Base-by-base conservation (phyloP, 2,113 vertebrate species). In the Rhombomys opimus region DNA sequence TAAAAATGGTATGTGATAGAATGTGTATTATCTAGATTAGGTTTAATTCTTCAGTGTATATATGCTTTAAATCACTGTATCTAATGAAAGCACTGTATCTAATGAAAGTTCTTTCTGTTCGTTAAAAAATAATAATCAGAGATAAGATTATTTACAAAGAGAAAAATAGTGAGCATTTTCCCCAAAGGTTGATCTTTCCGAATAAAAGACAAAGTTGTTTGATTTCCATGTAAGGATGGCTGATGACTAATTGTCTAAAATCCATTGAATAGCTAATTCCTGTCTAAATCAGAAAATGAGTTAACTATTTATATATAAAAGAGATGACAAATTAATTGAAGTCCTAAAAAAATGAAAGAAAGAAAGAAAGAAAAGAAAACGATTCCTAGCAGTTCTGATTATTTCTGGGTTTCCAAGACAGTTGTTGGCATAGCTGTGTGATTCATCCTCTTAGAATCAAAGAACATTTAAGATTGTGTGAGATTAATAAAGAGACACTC, bases 391-490 rank as follows among this genome's bases (percentile, higher is more conserved):
- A 0, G 17, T 90, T 93, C 54, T 87, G 23, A 38, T 85, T 90
- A 50, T 88, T 80, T 96, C 41, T 86, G 23, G 52, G 30, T 88
- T 95, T 88, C 61, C 20, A 78, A 78, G 73, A 72, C 27, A 91
- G 38, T 80, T 87, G 41, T 11, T 85, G 8, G 67, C 1, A 91
- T 25, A 32, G 2, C 5, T 50, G 57, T 57, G 12, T 46, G 87
- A 90, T 80, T 87, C 93, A 92, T 81, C 41, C 20, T 88, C 81
- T 92, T 81, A 93, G 87, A 63, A 54, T 76, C 92, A 88, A 82
- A 20, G 13, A 72, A 73, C 30, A 78, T 41, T 91, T 91, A 22
- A 22, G 17, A 90, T 27, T 68, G 5, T 84, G 67, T 87, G 77
- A 93, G 57, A 80, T 89, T 80, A 81, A 87, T n/a, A 82, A 93